phyloP scores from a whole-genome alignment of 2,888 invertebrate species.

The Sepiola atlantica region DNA sequence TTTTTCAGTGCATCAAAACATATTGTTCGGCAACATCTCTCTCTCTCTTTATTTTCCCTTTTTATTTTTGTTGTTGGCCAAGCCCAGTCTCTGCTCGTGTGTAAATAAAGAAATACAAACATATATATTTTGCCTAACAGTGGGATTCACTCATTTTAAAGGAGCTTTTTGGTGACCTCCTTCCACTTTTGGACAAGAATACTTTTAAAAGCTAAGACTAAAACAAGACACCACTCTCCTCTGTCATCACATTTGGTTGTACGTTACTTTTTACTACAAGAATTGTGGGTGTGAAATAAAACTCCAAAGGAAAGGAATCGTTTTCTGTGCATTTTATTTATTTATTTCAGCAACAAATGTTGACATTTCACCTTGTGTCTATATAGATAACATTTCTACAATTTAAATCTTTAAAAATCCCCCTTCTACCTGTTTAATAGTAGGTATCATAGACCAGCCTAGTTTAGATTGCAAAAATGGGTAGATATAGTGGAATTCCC shows the following conservation, averaged over 20 bases:
- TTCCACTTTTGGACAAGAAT: not conserved
- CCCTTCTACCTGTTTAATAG: too few relatives aligned
- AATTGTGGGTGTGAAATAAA: constrained; percentile 23
- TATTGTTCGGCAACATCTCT: not conserved
- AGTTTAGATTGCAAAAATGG: too few relatives aligned
- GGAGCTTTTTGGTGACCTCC: not conserved
- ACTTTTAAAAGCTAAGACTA: not conserved
- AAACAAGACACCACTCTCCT: not conserved
- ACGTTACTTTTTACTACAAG: not conserved
- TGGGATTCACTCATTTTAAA: not conserved
- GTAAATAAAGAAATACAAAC: constrained; percentile 20
- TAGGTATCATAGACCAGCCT: too few relatives aligned
- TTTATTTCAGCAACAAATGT: not conserved
- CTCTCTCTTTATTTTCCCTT: not conserved
- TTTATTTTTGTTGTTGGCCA: not conserved
- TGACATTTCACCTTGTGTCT: too few relatives aligned
- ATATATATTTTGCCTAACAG: constrained; percentile 32
- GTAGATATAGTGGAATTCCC: too few relatives aligned
- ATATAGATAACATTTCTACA: too few relatives aligned
- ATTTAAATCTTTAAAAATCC: too few relatives aligned
- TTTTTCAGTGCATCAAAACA: not conserved
- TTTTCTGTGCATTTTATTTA: constrained; percentile 6
- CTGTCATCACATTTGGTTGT: not conserved
- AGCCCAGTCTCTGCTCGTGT: not conserved
- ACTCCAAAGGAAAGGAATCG: not conserved